A percentile compares a stretch with the other conserved stretches of the same genome.
Evolutionary conservation across 2,888 invertebrate species (phyloP).

Genomic region (Elysia crispata): DNA sequence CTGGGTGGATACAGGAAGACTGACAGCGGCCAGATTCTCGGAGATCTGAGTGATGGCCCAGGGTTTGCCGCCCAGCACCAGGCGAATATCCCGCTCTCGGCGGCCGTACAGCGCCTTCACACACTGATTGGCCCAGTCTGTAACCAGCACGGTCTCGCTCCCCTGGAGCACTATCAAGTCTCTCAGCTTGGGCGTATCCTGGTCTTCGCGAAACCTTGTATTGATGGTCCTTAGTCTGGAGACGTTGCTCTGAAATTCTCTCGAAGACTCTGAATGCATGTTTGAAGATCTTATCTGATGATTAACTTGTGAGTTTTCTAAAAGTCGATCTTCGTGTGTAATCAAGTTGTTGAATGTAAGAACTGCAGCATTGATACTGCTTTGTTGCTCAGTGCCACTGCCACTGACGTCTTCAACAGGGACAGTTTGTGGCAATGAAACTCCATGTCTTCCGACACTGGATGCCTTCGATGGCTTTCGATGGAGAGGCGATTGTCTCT

Average conservation of each 20-base stretch:
- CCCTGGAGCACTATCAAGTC: constrained; percentile 46
- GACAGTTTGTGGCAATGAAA: not conserved
- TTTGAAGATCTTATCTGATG: not conserved
- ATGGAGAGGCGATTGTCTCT: too few relatives aligned
- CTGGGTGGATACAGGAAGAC: constrained; percentile 49
- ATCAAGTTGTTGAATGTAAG: not conserved
- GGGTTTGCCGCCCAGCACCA: constrained; percentile 51
- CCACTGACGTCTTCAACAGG: not conserved
- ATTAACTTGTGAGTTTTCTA: too few relatives aligned
- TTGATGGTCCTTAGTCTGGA: constrained; percentile 38
- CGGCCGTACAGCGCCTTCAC: constrained; percentile 50
- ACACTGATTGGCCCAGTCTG: constrained; percentile 54
- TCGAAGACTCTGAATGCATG: not conserved
- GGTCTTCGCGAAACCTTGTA: constrained; percentile 48
- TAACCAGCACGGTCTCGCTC: constrained; percentile 41
- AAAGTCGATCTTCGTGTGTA: not conserved
- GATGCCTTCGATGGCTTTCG: too few relatives aligned
- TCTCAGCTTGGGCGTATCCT: constrained; percentile 39
- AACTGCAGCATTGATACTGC: not conserved
- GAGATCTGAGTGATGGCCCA: constrained; percentile 49
- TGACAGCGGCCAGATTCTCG: constrained; percentile 47
- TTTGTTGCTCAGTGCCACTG: not conserved
- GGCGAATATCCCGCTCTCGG: constrained; percentile 46
- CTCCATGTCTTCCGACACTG: too few relatives aligned
- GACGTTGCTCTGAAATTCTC: not conserved